Conservation (phyloP, 2,113 vertebrate species). For the Scytalopus superciliaris region DNA sequence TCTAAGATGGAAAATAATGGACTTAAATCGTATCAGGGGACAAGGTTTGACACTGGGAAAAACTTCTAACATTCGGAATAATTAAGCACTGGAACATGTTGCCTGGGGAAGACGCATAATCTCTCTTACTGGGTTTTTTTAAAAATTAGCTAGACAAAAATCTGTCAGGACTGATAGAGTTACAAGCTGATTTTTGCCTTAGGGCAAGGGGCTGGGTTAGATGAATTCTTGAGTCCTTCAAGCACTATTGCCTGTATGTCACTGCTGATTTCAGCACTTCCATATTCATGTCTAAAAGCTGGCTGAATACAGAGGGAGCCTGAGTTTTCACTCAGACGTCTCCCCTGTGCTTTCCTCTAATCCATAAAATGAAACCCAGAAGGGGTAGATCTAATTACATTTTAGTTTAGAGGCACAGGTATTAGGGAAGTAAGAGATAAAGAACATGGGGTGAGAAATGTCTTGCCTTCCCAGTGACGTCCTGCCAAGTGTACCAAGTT, state of each 20-base stretch:
- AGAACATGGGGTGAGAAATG: background rate
- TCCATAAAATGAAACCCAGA: background rate
- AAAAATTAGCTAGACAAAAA: background rate
- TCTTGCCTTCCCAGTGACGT: background rate
- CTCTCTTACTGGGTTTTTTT: background rate
- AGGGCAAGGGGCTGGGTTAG: background rate
- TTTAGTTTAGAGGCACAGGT: background rate
- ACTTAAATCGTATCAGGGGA: background rate
- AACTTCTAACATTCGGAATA: background rate
- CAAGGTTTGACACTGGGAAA: background rate
- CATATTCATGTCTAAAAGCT: background rate
- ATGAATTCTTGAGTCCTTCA: background rate
- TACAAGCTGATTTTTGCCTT: slow-evolving; percentile 16
- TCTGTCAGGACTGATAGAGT: background rate
- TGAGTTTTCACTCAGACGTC: background rate
- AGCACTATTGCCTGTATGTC: background rate
- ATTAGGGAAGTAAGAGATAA: background rate
- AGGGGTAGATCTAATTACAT: slow-evolving; percentile 1
- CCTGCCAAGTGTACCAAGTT: background rate
- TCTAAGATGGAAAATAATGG: background rate
- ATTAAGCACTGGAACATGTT: background rate
- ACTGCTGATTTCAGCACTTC: slow-evolving; percentile 31
- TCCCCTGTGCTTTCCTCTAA: background rate
- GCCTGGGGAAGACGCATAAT: background rate
- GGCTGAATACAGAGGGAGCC: background rate